Evolutionary conservation across 2,797 vertebrate species (phyloP).

Genomic region (Xenentodon cancila): DNA sequence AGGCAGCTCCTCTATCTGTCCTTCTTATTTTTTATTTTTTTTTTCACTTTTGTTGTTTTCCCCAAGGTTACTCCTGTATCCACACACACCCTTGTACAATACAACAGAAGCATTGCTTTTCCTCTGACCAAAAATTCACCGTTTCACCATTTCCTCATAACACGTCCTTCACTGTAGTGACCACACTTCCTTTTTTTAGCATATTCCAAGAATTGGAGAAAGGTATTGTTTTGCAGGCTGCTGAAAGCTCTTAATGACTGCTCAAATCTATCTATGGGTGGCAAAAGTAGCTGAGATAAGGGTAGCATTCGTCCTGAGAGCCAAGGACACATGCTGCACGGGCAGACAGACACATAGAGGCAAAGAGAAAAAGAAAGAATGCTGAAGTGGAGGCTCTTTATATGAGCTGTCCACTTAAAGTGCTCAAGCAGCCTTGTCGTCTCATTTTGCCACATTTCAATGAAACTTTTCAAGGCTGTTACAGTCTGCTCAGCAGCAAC

Average conservation of each 20-base stretch:
- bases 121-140: conserved; percentile 24
- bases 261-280: conserved; percentile 16
- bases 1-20: conserved; percentile 3
- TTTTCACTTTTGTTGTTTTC: background rate
- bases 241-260: conserved; percentile 16
- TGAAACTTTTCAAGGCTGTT: conserved; percentile 54
- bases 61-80: conserved; percentile 22
- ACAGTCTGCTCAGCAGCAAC: conserved; percentile 22
- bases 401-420: conserved; percentile 41
- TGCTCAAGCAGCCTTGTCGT: conserved; percentile 32
- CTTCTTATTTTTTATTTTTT: conserved; percentile 1
- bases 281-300: conserved; percentile 21
- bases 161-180: conserved; percentile 22
- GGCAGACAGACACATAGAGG: conserved; percentile 1
- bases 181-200: conserved; percentile 1
- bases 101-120: conserved; percentile 16
- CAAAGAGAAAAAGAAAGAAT: conserved; percentile 8
- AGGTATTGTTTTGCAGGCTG: conserved; percentile 12
- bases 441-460: conserved; percentile 49
- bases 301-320: conserved; percentile 29
- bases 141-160: background rate
- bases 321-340: conserved; percentile 16
- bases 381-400: conserved; percentile 44
- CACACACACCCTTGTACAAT: background rate
- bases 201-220: conserved; percentile 23